Conservation (phyloP, 2,888 invertebrate species). For the Brenthis daphne region DNA sequence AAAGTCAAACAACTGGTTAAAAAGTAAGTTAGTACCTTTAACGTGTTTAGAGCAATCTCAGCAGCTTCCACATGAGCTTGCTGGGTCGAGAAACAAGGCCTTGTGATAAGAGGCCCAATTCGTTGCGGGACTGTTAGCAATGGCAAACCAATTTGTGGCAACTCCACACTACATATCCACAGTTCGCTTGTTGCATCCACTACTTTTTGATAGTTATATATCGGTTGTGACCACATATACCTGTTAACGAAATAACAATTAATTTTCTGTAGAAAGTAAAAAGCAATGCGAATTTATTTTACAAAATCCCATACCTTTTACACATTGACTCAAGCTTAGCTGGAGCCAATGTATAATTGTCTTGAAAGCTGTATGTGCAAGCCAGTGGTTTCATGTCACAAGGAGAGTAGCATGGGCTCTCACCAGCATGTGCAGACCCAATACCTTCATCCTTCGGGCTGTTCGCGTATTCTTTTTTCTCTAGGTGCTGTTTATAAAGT, state of each 20-base stretch:
- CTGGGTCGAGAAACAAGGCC: conserved; percentile 54
- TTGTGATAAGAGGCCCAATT: conserved; percentile 60
- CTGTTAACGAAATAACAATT: conserved; percentile 43
- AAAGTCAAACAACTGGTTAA: neutral
- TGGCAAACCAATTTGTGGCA: conserved; percentile 64
- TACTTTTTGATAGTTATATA: conserved; percentile 63
- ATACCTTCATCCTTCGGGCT: conserved; percentile 68
- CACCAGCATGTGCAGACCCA: conserved; percentile 61
- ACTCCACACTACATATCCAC: conserved; percentile 62
- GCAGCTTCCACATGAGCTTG: conserved; percentile 69
- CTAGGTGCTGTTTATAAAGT: conserved; percentile 72
- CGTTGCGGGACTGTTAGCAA: conserved; percentile 50
- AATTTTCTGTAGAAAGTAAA: conserved; percentile 29
- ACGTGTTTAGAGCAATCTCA: conserved; percentile 57
- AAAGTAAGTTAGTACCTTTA: conserved; percentile 54
- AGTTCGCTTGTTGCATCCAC: conserved; percentile 54
- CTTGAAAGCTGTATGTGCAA: conserved; percentile 38
- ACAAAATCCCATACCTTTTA: conserved; percentile 54
- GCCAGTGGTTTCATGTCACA: conserved; percentile 46
- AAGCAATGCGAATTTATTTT: neutral
- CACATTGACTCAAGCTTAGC: conserved; percentile 72
- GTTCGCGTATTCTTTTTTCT: conserved; percentile 66
- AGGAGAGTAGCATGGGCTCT: conserved; percentile 61
- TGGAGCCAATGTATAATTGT: conserved; percentile 60
- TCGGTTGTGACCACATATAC: conserved; percentile 65